These are phyloP conservation scores for Protobothrops mucrosquamatus DNA, from an alignment of 2,113 vertebrate species.

Conservation along the genomic window DNA sequence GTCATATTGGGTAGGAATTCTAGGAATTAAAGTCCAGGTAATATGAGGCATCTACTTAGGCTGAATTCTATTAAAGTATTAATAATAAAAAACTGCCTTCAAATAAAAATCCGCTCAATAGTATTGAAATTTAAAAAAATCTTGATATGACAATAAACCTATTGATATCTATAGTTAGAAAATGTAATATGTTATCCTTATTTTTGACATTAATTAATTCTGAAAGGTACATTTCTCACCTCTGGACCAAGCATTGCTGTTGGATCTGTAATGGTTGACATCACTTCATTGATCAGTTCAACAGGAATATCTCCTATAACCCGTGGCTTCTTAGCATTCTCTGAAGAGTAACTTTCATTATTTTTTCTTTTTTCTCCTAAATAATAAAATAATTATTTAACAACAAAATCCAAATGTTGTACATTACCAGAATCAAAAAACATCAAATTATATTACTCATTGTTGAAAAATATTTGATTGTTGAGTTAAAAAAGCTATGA, in stretches of 20 bases:
- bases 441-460: neutral
- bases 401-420: neutral
- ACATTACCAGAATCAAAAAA: neutral
- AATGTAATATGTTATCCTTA: neutral
- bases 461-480: neutral
- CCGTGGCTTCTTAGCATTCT: slow-evolving; percentile 86
- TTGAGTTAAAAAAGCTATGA: neutral
- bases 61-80: neutral
- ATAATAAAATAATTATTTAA: slow-evolving; percentile 26
- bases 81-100: slow-evolving; percentile 5
- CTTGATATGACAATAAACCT: neutral
- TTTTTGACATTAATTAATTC: slow-evolving; percentile 1
- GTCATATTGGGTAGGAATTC: neutral
- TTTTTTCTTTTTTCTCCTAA: slow-evolving; percentile 91
- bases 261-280: slow-evolving; percentile 97
- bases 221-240: slow-evolving; percentile 65
- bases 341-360: slow-evolving; percentile 80
- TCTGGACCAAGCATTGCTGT: slow-evolving; percentile 86
- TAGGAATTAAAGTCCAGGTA: neutral
- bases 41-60: neutral
- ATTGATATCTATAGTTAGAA: slow-evolving; percentile 1
- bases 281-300: slow-evolving; percentile 96
- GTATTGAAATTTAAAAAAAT: neutral
- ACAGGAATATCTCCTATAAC: slow-evolving; percentile 94
- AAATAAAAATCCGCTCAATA: neutral